phyloP scores from a whole-genome alignment of 2,888 invertebrate species.

The Melieria omissa region DNA sequence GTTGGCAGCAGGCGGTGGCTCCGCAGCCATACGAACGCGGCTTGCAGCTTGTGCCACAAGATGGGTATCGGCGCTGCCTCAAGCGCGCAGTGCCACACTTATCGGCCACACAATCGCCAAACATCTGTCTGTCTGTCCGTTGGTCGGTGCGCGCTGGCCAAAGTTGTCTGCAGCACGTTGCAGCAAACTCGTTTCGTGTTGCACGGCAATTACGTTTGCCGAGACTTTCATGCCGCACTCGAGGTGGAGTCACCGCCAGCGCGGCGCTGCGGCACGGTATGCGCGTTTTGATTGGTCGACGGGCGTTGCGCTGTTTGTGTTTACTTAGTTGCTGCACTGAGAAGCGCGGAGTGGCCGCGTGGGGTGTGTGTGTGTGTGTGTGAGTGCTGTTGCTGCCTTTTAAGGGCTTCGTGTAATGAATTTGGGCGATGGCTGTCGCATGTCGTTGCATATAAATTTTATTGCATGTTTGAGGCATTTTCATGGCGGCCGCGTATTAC shows the following conservation, averaged over 20 bases:
- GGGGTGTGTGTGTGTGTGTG: constrained; percentile 6
- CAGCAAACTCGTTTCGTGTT: constrained; percentile 32
- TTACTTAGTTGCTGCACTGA: constrained; percentile 18
- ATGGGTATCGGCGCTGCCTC: constrained; percentile 5
- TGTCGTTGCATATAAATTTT: constrained; percentile 55
- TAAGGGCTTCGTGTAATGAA: constrained; percentile 46
- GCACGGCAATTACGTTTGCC: constrained; percentile 20
- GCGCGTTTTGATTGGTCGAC: constrained; percentile 47
- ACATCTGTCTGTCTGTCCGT: constrained; percentile 14
- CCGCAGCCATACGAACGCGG: not conserved
- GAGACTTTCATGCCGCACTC: constrained; percentile 17
- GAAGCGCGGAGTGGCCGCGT: constrained; percentile 6
- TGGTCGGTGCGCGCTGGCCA: constrained; percentile 7
- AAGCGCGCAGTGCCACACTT: constrained; percentile 11
- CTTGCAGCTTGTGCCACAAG: constrained; percentile 2
- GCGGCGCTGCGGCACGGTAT: constrained; percentile 36
- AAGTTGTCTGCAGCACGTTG: constrained; percentile 14
- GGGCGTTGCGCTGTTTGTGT: constrained; percentile 1
- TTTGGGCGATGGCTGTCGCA: constrained; percentile 26
- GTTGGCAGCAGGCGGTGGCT: too few species aligned
- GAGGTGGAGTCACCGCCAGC: constrained; percentile 53
- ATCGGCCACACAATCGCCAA: constrained; percentile 19
- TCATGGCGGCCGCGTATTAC: constrained; percentile 45
- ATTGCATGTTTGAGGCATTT: constrained; percentile 55
- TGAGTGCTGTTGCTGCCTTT: constrained; percentile 25